Evolutionary conservation across 2,888 invertebrate genomes (phyloP).

Genomic region (Volucella bombylans): DNA sequence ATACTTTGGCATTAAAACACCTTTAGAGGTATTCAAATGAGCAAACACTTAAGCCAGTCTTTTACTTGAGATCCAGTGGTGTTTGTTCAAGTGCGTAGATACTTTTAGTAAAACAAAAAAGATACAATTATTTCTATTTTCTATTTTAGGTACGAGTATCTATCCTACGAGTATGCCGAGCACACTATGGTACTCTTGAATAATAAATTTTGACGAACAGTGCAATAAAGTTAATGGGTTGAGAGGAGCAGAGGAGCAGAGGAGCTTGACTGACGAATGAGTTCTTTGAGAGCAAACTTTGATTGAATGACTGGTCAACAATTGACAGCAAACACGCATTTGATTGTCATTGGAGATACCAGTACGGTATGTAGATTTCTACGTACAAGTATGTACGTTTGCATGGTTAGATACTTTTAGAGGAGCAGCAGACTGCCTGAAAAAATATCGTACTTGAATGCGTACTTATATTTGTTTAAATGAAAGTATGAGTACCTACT

Average conservation of each 20-base stretch:
- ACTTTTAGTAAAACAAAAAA: slow-evolving; percentile 41
- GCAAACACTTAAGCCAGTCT: slow-evolving; percentile 49
- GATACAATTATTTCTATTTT: slow-evolving; percentile 62
- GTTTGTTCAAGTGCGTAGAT: slow-evolving; percentile 49
- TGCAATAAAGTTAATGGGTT: slow-evolving; percentile 69
- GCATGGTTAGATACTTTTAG: no score
- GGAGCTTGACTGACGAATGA: slow-evolving; percentile 25
- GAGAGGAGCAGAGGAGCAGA: slow-evolving; percentile 25
- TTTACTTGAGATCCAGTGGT: slow-evolving; percentile 15
- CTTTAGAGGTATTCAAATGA: slow-evolving; percentile 60
- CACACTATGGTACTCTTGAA: slow-evolving; percentile 44
- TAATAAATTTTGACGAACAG: slow-evolving; percentile 57
- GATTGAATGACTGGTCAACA: slow-evolving; percentile 68
- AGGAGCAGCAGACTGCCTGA: no score
- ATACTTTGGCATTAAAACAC: slow-evolving; percentile 45
- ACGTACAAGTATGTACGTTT: not conserved
- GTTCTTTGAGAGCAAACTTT: slow-evolving; percentile 38
- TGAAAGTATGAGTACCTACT: not conserved
- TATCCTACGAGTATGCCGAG: no score
- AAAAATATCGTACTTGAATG: not conserved
- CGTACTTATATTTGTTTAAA: slow-evolving; percentile 6
- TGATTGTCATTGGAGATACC: slow-evolving; percentile 42
- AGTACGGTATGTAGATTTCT: slow-evolving; percentile 1
- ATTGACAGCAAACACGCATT: slow-evolving; percentile 70
- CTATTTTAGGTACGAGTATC: slow-evolving; percentile 29